These are phyloP conservation scores for Pungitius pungitius DNA, from an alignment of 2,113 vertebrate species.

Conservation along the genomic window DNA sequence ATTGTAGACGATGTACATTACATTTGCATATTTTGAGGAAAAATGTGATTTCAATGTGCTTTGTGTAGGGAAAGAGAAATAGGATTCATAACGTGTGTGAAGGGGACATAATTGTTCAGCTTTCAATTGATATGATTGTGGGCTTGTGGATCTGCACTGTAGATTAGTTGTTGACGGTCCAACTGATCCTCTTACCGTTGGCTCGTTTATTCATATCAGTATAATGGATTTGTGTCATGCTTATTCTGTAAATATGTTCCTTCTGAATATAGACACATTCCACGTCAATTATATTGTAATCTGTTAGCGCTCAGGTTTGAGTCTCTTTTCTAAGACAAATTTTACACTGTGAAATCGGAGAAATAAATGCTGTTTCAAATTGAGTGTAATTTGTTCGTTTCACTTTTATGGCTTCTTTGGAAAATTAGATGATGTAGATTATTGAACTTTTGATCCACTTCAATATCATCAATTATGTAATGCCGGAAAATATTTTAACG, in stretches of 20 bases:
- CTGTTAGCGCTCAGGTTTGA: background rate
- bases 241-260: background rate
- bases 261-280: background rate
- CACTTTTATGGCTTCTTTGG: constrained; percentile 36
- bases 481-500: constrained; percentile 45
- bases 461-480: constrained; percentile 61
- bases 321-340: background rate
- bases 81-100: background rate
- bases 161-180: background rate
- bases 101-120: background rate
- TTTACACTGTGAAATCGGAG: constrained; percentile 41
- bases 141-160: background rate
- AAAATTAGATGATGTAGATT: constrained; percentile 60
- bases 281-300: background rate
- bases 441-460: constrained; percentile 65
- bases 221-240: background rate
- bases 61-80: constrained; percentile 1
- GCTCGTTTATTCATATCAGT: background rate
- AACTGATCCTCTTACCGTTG: background rate
- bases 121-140: background rate
- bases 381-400: constrained; percentile 28
- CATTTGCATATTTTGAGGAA: background rate
- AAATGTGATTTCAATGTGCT: constrained; percentile 2
- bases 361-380: constrained; percentile 24
- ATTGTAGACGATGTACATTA: constrained; percentile 10